Base-by-base conservation (phyloP, 1,140 invertebrate species). In the Penaeus vannamei region DNA sequence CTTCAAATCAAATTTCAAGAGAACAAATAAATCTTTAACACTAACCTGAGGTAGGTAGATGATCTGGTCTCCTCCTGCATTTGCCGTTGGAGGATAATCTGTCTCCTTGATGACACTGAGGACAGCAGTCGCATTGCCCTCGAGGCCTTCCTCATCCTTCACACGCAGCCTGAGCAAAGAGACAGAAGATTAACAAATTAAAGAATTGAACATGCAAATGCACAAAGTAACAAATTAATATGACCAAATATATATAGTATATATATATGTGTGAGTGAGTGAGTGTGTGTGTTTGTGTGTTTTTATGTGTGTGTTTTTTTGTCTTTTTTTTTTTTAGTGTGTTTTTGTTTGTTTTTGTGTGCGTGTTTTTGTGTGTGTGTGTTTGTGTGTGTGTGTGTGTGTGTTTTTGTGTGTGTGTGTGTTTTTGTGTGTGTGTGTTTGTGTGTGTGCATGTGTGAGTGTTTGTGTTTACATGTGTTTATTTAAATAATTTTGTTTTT, bases 71-170 rank as follows among this genome's bases (percentile, higher is more conserved):
- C 97, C 96, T 1, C 97, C 97, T 93, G 98, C 97, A 95, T 98
- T 98, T 0, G 98, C 97, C 93, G 97, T 97, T 17, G 98, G 98
- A 5, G 97, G 97, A 94, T 98, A 98, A 93, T 99, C 98, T 0
- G 95, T 97, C 91, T 97, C 96, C 94, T 98, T 97, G 19, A 98
- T 94, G 23, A 99, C 97, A 60, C 96, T 97, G 81, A 99, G 96
- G 93, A 97, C 98, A 53, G 98, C 97, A 26, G 95, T 96, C 1
- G 97, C 97, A 1, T 95, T 97, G 93, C 97, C 98, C 79, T 95
- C 96, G 0, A 95, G 95, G 91, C 97, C 96, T 93, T 98, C 97
- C 0, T 97, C 96, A 93, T 99, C 98, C 91, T 97, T 97, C 0
- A 99, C 97, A 5, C 97, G 98, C 86, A 99, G 94, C 93, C 95